Evolutionary conservation across 2,113 vertebrate genomes (phyloP).

Genomic region (Ploceus nigricollis): DNA sequence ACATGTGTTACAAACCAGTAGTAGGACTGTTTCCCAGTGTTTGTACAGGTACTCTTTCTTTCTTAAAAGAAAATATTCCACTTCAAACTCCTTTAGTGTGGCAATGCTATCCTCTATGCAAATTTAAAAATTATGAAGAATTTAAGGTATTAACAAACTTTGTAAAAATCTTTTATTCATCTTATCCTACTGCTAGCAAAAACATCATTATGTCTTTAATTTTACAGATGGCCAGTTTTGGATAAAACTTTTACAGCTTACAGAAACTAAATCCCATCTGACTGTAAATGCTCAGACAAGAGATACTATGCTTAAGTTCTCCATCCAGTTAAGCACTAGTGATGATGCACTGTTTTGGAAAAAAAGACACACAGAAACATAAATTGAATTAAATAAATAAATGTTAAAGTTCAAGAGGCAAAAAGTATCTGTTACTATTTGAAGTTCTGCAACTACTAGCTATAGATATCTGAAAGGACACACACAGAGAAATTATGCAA

Average conservation of each 20-base stretch:
- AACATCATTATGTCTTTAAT: not conserved
- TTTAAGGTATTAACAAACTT: not conserved
- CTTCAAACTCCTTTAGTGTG: not conserved
- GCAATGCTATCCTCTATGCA: not conserved
- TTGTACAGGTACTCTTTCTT: not conserved
- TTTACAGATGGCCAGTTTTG: not conserved
- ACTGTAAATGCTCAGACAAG: not conserved
- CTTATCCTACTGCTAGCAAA: not conserved
- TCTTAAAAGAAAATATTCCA: not conserved
- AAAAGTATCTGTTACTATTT: not conserved
- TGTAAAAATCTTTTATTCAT: not conserved
- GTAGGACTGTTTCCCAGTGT: not conserved
- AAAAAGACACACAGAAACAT: not conserved
- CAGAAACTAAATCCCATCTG: not conserved
- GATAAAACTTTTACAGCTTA: not conserved
- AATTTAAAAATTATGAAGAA: not conserved
- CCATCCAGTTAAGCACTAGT: not conserved
- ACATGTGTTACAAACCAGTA: not conserved
- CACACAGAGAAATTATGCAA: not conserved
- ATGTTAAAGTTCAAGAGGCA: not conserved
- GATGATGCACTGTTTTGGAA: not conserved
- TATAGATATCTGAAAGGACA: not conserved
- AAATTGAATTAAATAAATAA: not conserved
- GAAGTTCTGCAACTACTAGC: not conserved
- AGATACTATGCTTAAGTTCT: not conserved